These are phyloP conservation scores for Rotaria socialis DNA, from an alignment of 2,888 invertebrate genomes.

Conservation along the genomic window DNA sequence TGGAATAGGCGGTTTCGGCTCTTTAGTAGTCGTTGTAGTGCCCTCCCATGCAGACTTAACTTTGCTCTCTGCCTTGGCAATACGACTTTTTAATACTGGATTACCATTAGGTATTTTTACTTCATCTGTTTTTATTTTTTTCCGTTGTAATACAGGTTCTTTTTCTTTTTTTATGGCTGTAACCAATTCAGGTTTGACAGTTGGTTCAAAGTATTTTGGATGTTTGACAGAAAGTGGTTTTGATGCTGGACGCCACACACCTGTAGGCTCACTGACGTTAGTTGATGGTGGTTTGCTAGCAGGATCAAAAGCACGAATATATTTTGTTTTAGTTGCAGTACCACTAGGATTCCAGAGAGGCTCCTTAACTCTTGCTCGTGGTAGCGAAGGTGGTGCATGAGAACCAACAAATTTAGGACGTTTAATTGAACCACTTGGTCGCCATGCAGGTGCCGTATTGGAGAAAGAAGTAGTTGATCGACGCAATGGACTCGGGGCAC, in stretches of 20 bases:
- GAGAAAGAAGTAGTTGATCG: neutral
- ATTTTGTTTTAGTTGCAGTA: neutral
- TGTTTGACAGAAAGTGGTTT: neutral
- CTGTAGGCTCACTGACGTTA: too few species aligned
- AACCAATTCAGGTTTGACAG: neutral
- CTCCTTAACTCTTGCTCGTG: neutral
- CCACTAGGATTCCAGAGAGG: neutral
- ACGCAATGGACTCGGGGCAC: slow-evolving; percentile 1
- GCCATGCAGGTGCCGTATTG: neutral
- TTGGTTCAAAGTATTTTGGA: neutral
- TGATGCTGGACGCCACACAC: neutral
- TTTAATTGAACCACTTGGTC: neutral
- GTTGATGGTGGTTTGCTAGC: neutral
- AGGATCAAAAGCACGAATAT: neutral
- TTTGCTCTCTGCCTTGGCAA: neutral
- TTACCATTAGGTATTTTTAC: neutral
- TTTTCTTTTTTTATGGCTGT: neutral
- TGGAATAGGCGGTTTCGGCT: neutral
- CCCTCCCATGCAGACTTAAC: slow-evolving; percentile 27
- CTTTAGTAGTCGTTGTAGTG: neutral
- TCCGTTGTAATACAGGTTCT: neutral
- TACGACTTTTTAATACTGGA: neutral
- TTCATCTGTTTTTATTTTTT: neutral
- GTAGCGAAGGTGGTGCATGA: neutral
- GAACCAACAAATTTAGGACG: neutral